Evolutionary conservation across 92 coral and sea anemone species (phyloP).

Genomic region (Zoanthus sociatus): DNA sequence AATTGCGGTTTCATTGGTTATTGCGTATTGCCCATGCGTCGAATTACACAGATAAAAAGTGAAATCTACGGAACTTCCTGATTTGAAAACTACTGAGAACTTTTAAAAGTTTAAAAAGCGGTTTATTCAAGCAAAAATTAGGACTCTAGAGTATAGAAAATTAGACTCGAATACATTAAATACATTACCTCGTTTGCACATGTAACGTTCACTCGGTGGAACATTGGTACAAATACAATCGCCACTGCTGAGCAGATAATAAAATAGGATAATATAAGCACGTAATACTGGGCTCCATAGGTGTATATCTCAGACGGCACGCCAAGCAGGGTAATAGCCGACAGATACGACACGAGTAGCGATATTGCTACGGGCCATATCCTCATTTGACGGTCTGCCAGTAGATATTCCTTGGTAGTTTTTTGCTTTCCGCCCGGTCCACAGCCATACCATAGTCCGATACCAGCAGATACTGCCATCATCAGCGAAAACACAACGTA

Average conservation of each 20-base stretch:
- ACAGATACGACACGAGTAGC: slow-evolving; percentile 81
- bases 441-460: slow-evolving; percentile 90
- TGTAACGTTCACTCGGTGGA: slow-evolving; percentile 75
- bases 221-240: slow-evolving; percentile 85
- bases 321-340: slow-evolving; percentile 91
- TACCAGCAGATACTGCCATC: slow-evolving; percentile 84
- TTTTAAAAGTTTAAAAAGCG: too few relatives aligned
- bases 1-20: too few relatives aligned
- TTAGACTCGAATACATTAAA: too few relatives aligned
- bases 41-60: too few relatives aligned
- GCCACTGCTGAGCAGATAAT: slow-evolving; percentile 75
- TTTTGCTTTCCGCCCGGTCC: slow-evolving; percentile 91
- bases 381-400: slow-evolving; percentile 81
- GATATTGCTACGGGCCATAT: slow-evolving; percentile 85
- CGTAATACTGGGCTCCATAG: slow-evolving; percentile 92
- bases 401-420: slow-evolving; percentile 84
- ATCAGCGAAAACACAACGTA: slow-evolving; percentile 84
- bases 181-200: slow-evolving; percentile 85
- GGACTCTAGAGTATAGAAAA: too few relatives aligned
- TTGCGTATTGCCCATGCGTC: too few relatives aligned
- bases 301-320: slow-evolving; percentile 93
- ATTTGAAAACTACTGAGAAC: too few relatives aligned
- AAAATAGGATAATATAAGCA: slow-evolving; percentile 76
- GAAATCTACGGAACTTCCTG: too few relatives aligned
- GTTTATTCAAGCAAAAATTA: too few relatives aligned